These are phyloP conservation scores for Spodoptera frugiperda DNA, from an alignment of 1,140 invertebrate species.

Conservation along the genomic window DNA sequence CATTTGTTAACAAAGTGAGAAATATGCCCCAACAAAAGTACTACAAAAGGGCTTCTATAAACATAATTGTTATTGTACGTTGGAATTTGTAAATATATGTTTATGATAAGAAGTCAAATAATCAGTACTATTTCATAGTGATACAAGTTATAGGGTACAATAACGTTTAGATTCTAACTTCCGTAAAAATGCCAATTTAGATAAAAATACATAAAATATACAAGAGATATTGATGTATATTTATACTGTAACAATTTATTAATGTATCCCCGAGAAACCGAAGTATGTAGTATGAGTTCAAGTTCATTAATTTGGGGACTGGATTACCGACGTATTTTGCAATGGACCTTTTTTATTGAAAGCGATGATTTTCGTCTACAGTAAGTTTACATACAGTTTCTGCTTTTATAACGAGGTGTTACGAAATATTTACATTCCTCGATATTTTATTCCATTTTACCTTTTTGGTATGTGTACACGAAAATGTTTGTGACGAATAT, in stretches of 20 bases:
- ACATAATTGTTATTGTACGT: background rate
- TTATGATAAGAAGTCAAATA: conserved; percentile 3
- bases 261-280: background rate
- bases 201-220: conserved; percentile 7
- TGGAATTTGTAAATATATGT: conserved; percentile 28
- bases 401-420: conserved; percentile 21
- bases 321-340: background rate
- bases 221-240: background rate
- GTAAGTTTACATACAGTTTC: conserved; percentile 4
- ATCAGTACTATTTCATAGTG: background rate
- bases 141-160: background rate
- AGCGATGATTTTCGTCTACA: background rate
- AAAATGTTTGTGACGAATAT: background rate
- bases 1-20: background rate
- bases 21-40: background rate
- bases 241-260: background rate
- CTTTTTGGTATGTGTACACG: conserved; percentile 33
- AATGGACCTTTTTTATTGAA: background rate
- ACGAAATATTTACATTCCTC: conserved; percentile 28
- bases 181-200: conserved; percentile 24
- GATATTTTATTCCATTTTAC: conserved; percentile 35
- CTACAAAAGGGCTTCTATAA: background rate
- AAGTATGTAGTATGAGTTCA: background rate
- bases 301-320: background rate
- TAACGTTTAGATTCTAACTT: background rate